Base-by-base conservation (phyloP, 2,888 invertebrate species). In the Euzophera pinguis region DNA sequence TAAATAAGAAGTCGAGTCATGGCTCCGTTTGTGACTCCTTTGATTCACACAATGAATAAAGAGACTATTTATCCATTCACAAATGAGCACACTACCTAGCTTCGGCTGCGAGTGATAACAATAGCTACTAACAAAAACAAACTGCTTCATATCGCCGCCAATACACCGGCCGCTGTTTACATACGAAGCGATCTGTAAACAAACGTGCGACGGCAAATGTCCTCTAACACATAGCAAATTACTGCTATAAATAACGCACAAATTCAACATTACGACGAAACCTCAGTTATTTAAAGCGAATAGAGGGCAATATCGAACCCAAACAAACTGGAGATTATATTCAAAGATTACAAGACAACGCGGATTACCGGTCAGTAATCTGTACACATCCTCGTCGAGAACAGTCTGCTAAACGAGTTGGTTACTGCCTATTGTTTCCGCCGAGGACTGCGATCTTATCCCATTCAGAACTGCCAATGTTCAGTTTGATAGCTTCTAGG, bases 361-460 rank as follows among this genome's bases (percentile, higher is more conserved):
- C 34, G 7, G 14, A 22, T 22, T 32, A 29, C 49, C 39, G 43
- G 67, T 71, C 71, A 63, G 60, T 72, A 78, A 79, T 75, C 75
- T 71, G 73, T 69, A 69, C 77, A 72, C 75, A 79, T 78, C 71
- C 71, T 73, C 69, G 27, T 41, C 69, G 69, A 60, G 69, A 69
- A 54, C 54, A 57, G 66, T 60, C 67, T 65, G 66, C 74, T 75
- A 73, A 74, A 73, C 70, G 71, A 60, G 62, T 66, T 74, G 69
- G 78, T 81, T 80, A 80, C 68, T 75, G 74, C 74, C 77, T 73
- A 81, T 82, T 81, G 79, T 83, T 78, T 78, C 71, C 73, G 67
- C 56, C 65, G 75, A 70, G 68, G 71, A 70, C 70, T 72, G 70
- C 69, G 59, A 63, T 71, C 67, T 74, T n/a, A n/a, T 69, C 69